Conservation (phyloP, 2,113 vertebrate species). For the Apeltes quadracus region DNA sequence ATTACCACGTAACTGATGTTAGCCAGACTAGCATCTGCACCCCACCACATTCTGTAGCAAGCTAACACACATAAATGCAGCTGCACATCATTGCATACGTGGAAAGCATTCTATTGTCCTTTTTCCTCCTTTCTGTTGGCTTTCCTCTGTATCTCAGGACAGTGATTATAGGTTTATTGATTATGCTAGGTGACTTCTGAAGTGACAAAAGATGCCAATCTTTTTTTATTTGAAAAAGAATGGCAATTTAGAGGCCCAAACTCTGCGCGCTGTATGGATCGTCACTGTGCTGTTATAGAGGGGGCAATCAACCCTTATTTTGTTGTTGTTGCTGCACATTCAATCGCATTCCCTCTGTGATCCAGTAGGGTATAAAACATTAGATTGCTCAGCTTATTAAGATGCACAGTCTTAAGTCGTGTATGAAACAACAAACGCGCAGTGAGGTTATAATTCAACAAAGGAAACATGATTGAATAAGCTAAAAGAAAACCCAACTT, state of each 20-base stretch:
- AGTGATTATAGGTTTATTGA: constrained; percentile 14
- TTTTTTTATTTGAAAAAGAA: too few relatives aligned
- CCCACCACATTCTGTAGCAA: not conserved
- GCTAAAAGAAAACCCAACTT: constrained; percentile 45
- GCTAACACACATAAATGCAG: not conserved
- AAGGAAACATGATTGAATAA: constrained; percentile 39
- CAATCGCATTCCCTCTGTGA: constrained; percentile 41
- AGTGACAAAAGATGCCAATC: not conserved
- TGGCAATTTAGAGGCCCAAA: not conserved
- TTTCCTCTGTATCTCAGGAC: not conserved
- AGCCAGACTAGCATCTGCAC: not conserved
- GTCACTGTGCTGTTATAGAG: not conserved
- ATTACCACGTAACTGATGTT: not conserved
- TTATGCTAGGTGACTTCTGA: constrained; percentile 4
- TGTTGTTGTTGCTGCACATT: constrained; percentile 38
- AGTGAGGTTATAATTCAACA: constrained; percentile 42
- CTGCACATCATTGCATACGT: constrained; percentile 7
- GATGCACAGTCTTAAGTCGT: constrained; percentile 40
- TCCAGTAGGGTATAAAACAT: constrained; percentile 55
- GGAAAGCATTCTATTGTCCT: too few relatives aligned
- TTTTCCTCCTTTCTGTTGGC: not conserved
- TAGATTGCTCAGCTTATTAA: constrained; percentile 60
- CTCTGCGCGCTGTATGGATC: not conserved
- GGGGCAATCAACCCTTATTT: constrained; percentile 57
- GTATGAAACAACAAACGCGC: constrained; percentile 43